Evolutionary conservation across 2,113 vertebrate genomes (phyloP).

Genomic region (Cololabis saira): DNA sequence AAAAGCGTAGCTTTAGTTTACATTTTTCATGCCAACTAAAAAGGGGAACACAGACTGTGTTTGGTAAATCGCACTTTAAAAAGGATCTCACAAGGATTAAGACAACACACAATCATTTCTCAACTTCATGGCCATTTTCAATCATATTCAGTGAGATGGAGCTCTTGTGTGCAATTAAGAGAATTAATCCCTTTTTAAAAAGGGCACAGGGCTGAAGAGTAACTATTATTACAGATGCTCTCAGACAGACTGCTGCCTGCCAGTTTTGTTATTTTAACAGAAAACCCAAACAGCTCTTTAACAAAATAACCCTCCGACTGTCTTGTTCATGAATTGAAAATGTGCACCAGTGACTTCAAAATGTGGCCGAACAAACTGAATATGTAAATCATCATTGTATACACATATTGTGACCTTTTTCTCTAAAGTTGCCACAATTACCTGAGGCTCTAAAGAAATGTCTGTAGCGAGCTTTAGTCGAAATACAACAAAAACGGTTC

Average conservation of each 20-base stretch:
- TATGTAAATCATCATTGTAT: no score
- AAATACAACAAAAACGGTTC: no score
- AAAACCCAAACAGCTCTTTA: slow-evolving; percentile 48
- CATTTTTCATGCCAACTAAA: slow-evolving; percentile 5
- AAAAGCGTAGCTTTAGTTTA: slow-evolving; percentile 22
- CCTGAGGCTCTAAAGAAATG: no score
- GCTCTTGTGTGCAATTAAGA: slow-evolving; percentile 54
- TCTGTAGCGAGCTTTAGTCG: no score
- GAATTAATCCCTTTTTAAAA: slow-evolving; percentile 65
- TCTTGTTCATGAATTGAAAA: not conserved
- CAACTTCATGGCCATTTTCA: slow-evolving; percentile 22
- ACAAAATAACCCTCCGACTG: not conserved
- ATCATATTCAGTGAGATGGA: slow-evolving; percentile 19
- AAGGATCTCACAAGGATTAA: slow-evolving; percentile 14
- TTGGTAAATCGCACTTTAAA: slow-evolving; percentile 31
- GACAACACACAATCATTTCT: slow-evolving; percentile 29
- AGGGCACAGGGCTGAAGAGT: slow-evolving; percentile 32
- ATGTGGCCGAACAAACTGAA: not conserved
- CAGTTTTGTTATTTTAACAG: slow-evolving; percentile 35
- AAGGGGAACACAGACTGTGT: slow-evolving; percentile 12
- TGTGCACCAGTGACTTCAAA: no score
- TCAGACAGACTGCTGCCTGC: slow-evolving; percentile 25
- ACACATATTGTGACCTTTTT: no score
- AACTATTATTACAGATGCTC: slow-evolving; percentile 53
- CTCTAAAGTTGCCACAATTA: no score